phyloP scores from a whole-genome alignment of 2,113 vertebrate species.

The Eurystomus gularis region DNA sequence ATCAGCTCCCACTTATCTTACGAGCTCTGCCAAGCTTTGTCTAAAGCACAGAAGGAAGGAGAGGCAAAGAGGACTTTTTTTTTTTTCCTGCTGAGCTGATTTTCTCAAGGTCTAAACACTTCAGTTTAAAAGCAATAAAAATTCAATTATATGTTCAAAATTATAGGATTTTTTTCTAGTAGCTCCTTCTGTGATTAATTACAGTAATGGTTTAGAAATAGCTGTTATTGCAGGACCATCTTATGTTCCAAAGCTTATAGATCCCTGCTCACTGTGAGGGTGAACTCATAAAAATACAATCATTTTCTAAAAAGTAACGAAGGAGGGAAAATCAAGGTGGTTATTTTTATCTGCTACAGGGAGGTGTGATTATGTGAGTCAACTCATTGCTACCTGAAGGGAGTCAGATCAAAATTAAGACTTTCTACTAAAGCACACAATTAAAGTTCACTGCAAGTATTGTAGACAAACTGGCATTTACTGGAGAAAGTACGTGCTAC shows the following conservation, averaged over 20 bases:
- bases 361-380: slow-evolving; percentile 69
- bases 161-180: slow-evolving; percentile 56
- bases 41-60: slow-evolving; percentile 41
- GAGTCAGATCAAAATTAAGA: slow-evolving; percentile 76
- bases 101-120: slow-evolving; percentile 61
- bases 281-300: slow-evolving; percentile 52
- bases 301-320: slow-evolving; percentile 25
- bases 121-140: slow-evolving; percentile 65
- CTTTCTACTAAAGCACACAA: slow-evolving; percentile 71
- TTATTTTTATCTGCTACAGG: slow-evolving; percentile 68
- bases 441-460: slow-evolving; percentile 71
- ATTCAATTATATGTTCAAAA: slow-evolving; percentile 68
- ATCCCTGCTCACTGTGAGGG: slow-evolving; percentile 26
- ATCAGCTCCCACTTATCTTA: not conserved
- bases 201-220: slow-evolving; percentile 64
- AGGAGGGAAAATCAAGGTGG: slow-evolving; percentile 42
- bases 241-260: slow-evolving; percentile 54
- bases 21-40: slow-evolving; percentile 40
- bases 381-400: slow-evolving; percentile 74
- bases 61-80: not conserved
- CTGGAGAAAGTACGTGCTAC: slow-evolving; percentile 33
- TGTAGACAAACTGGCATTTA: slow-evolving; percentile 58
- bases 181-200: slow-evolving; percentile 74
- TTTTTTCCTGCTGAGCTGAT: slow-evolving; percentile 24
- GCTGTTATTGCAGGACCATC: slow-evolving; percentile 65